These are phyloP conservation scores for Tragopan temminckii DNA, from an alignment of 2,797 vertebrate genomes.

Conservation along the genomic window DNA sequence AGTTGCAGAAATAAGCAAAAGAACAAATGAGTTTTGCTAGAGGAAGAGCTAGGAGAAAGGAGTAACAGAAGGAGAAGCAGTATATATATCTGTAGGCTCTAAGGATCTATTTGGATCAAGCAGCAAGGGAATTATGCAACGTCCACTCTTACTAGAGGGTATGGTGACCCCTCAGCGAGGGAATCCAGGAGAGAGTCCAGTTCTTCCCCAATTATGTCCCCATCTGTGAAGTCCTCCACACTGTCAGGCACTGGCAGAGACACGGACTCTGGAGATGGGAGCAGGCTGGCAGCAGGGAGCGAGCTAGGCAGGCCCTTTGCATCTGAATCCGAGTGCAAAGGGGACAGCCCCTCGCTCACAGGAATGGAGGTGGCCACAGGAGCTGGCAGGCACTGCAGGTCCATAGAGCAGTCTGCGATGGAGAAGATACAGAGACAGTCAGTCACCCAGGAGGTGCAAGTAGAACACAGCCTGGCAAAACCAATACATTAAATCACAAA, in stretches of 20 bases:
- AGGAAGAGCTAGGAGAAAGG: neutral
- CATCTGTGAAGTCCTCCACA: constrained; percentile 85
- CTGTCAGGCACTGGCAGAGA: constrained; percentile 83
- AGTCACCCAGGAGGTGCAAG: constrained; percentile 2
- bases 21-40: neutral
- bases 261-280: constrained; percentile 77
- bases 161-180: constrained; percentile 76
- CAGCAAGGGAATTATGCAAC: neutral
- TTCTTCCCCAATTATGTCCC: constrained; percentile 91
- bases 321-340: constrained; percentile 66
- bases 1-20: neutral
- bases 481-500: neutral
- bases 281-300: constrained; percentile 82
- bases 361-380: constrained; percentile 82
- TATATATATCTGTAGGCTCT: neutral
- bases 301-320: constrained; percentile 73
- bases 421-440: constrained; percentile 29
- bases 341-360: constrained; percentile 82
- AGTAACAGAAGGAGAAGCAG: neutral
- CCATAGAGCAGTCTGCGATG: constrained; percentile 85
- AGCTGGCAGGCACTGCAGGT: constrained; percentile 88
- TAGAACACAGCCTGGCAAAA: neutral
- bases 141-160: constrained; percentile 68
- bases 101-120: neutral
- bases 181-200: constrained; percentile 92